phyloP scores from a whole-genome alignment of 2,797 vertebrate species.

The Chromis chromis region DNA sequence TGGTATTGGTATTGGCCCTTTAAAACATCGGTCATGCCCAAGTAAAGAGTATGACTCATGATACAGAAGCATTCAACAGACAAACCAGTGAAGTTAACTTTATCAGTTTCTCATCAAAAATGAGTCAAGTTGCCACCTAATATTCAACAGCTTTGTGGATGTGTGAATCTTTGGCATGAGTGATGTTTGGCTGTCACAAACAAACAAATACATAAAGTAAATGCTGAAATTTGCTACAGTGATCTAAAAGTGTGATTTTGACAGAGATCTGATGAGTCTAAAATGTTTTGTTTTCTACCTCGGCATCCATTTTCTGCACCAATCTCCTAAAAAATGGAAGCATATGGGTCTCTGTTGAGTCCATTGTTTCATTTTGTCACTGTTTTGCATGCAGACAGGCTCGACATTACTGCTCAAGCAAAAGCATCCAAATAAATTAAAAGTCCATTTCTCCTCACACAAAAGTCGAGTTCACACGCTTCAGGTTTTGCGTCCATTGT shows the following conservation, averaged over 20 bases:
- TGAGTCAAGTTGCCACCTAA: not conserved
- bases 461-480: not conserved
- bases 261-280: not conserved
- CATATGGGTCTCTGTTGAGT: not conserved
- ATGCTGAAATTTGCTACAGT: not conserved
- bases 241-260: not conserved
- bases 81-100: not conserved
- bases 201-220: not conserved
- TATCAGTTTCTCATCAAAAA: not conserved
- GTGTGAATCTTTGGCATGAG: slow-evolving; percentile 23
- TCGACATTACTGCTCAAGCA: not conserved
- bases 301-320: not conserved
- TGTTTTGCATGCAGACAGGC: not conserved
- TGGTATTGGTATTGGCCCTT: too few relatives aligned
- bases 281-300: slow-evolving; percentile 6
- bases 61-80: slow-evolving; percentile 1
- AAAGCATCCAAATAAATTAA: slow-evolving; percentile 37
- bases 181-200: slow-evolving; percentile 1
- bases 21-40: too few relatives aligned
- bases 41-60: not conserved
- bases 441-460: not conserved
- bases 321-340: not conserved
- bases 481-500: not conserved
- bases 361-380: not conserved
- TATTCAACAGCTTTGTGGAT: slow-evolving; percentile 1